Evolutionary conservation across 2,113 vertebrate genomes (phyloP), one percentile per base, ranked within the genome.

Genomic region (Peromyscus leucopus): DNA sequence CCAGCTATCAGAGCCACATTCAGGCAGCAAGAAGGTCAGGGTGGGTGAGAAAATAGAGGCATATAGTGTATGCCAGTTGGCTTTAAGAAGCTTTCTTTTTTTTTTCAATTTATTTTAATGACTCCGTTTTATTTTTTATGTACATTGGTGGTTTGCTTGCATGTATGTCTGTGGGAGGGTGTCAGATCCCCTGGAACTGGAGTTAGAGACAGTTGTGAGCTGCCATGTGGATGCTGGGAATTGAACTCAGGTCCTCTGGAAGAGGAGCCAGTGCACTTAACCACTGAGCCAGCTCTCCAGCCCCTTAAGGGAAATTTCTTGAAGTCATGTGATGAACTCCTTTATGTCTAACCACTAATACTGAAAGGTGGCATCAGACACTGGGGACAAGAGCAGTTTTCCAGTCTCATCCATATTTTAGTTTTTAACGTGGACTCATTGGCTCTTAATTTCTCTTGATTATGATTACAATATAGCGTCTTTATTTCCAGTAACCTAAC

Each of bases 361-460:
- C 42, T 12, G 1, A 36, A 69, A 87, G 65, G 33, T 12, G 19
- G 31, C 1, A n/a, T 33, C 28, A 51, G 2, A 87, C 10, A 2
- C 10, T 13, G 15, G 17, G 28, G 9, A 48, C 16, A 31, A 24
- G 5, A 51, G 48, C 1, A 24, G 46, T 22, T 63, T 42, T 24
- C n/a, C 55, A 31, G 61, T 46, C 6, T 9, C 28, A 55, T 71
- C 26, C 74, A 63, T 78, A 63, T 16, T 93, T 86, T 65, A 69
- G 16, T 94, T 94, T 95, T 74, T 51, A 46, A 61, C 57, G 48
- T 46, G 31, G 59, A 22, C 26, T 88, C 33, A 46, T 69, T n/a
- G 86, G 61, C 24, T 95, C 28, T 85, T 91, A 82, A 78, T 88
- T 26, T 93, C 16, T 93, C 48, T 96, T 67, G 17, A 59, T 2